Evolutionary conservation across 2,797 vertebrate species (phyloP).

Genomic region (Miichthys miiuy): DNA sequence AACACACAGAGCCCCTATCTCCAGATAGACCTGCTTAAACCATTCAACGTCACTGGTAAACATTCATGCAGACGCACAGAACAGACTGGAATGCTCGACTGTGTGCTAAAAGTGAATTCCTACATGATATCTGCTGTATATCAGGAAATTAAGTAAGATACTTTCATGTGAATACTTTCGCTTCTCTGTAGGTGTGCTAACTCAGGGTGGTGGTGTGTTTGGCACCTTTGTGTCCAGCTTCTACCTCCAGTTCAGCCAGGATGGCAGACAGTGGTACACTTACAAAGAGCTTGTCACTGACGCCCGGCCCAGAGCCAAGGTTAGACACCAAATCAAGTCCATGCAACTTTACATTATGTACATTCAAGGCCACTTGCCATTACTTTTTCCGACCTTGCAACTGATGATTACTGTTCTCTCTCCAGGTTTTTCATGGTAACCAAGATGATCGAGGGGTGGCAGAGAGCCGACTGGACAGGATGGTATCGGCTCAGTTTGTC

Average conservation of each 20-base stretch:
- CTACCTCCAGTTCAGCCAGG: slow-evolving; percentile 88
- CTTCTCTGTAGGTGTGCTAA: slow-evolving; percentile 82
- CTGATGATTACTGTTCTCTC: background rate
- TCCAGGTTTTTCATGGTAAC: slow-evolving; percentile 86
- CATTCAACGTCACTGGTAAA: slow-evolving; percentile 90
- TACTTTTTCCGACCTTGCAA: background rate
- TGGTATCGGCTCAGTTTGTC: slow-evolving; percentile 85
- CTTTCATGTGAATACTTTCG: background rate
- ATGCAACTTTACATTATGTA: background rate
- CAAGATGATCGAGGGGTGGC: slow-evolving; percentile 75
- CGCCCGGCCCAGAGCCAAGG: slow-evolving; percentile 81
- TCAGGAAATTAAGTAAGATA: background rate
- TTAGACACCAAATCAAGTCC: slow-evolving; percentile 46
- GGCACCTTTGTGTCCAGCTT: slow-evolving; percentile 85
- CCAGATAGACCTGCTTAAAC: slow-evolving; percentile 87
- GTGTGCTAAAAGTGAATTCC: background rate
- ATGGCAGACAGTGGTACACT: slow-evolving; percentile 84
- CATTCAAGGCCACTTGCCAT: background rate
- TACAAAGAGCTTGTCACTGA: slow-evolving; percentile 82
- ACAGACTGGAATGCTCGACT: background rate
- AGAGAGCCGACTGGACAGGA: slow-evolving; percentile 79
- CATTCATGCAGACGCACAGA: background rate
- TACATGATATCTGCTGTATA: background rate
- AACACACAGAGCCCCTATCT: slow-evolving; percentile 78
- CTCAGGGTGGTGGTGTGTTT: slow-evolving; percentile 84